Evolutionary conservation across 2,113 vertebrate genomes (phyloP).

Genomic region (Larimichthys polyactis): DNA sequence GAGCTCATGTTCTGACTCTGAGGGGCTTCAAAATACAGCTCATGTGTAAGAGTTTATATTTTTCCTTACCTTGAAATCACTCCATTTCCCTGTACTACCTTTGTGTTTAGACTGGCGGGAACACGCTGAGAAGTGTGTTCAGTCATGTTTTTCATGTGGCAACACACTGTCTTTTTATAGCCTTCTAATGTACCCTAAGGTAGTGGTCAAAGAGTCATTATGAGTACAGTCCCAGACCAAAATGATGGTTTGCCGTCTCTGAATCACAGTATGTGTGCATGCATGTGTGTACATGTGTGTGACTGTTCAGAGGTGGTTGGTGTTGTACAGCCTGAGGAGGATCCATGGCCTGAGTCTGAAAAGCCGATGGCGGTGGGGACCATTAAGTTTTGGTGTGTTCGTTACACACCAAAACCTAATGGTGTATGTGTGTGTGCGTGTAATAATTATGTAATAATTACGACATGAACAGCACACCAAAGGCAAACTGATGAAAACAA

Average conservation of each 20-base stretch:
- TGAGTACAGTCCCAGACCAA: not conserved
- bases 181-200: slow-evolving; percentile 23
- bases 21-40: not conserved
- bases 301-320: not conserved
- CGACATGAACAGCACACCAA: too few relatives aligned
- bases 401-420: too few relatives aligned
- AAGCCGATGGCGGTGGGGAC: slow-evolving; percentile 22
- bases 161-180: slow-evolving; percentile 21
- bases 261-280: not conserved
- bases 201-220: slow-evolving; percentile 25
- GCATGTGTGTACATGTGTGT: slow-evolving; percentile 4
- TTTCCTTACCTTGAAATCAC: not conserved
- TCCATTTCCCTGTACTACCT: not conserved
- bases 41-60: not conserved
- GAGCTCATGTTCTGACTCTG: not conserved
- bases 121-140: not conserved
- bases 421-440: too few relatives aligned
- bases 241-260: slow-evolving; percentile 13
- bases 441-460: too few relatives aligned
- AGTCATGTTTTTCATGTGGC: not conserved
- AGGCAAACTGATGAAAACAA: too few relatives aligned
- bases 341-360: slow-evolving; percentile 31
- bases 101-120: slow-evolving; percentile 1
- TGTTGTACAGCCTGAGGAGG: slow-evolving; percentile 11
- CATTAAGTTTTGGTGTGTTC: not conserved